Conservation (phyloP, 64 coral and sea anemone species). For the Montipora efflorescens region DNA sequence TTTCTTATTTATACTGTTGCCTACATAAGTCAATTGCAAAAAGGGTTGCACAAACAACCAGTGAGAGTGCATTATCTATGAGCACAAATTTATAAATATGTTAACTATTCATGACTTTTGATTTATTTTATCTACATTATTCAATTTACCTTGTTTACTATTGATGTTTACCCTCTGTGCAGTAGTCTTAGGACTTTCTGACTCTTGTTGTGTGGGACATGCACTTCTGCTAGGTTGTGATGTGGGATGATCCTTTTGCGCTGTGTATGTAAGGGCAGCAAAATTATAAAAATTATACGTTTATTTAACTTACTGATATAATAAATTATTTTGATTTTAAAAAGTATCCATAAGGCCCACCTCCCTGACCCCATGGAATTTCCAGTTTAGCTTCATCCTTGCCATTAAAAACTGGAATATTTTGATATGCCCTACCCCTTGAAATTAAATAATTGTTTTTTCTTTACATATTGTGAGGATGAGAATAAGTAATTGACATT, state of each 20-base stretch:
- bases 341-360: neutral
- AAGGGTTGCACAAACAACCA: neutral
- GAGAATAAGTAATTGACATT: too few species aligned
- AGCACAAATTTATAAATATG: neutral
- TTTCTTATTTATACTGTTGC: neutral
- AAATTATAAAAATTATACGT: neutral
- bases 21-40: neutral
- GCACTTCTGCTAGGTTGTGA: neutral
- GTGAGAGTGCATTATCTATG: neutral
- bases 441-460: too few species aligned
- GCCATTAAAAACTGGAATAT: neutral
- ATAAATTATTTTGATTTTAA: neutral
- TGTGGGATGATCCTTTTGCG: constrained; percentile 7
- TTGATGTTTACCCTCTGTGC: neutral
- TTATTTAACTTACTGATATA: neutral
- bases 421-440: too few species aligned
- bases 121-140: neutral
- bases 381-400: neutral
- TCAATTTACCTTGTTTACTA: constrained; percentile 19
- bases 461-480: too few species aligned
- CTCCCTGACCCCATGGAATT: neutral
- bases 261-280: constrained; percentile 3
- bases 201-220: neutral
- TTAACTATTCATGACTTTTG: neutral
- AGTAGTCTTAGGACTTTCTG: constrained; percentile 6